Percentiles rank a stretch among this genome's conserved stretches.
phyloP scores from a whole-genome alignment of 2,113 vertebrate genomes.

The Pheucticus melanocephalus region DNA sequence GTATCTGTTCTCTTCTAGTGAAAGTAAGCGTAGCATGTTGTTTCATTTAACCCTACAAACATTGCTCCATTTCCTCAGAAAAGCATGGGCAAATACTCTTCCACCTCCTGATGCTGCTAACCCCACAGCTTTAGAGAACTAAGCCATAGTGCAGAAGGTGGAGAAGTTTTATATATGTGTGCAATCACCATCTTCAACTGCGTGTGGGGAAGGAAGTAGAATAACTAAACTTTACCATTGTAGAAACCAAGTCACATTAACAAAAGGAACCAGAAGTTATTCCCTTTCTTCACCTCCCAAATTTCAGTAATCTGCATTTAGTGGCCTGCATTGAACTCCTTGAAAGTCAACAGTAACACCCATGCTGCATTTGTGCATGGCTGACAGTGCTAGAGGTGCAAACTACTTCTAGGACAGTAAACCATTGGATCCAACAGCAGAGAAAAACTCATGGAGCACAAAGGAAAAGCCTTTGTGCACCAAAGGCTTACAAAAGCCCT shows the following conservation, averaged over 20 bases:
- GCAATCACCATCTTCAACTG: background rate
- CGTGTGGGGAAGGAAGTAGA: background rate
- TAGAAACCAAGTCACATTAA: background rate
- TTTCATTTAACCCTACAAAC: background rate
- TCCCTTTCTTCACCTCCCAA: background rate
- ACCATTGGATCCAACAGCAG: background rate
- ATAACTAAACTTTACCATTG: background rate
- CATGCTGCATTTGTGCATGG: background rate
- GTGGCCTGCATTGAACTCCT: background rate
- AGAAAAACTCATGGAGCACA: background rate
- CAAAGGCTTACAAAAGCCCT: too few species aligned
- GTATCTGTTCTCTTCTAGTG: background rate
- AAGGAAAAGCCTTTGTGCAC: background rate
- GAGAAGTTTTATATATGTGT: background rate
- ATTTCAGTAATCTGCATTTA: background rate
- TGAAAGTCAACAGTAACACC: background rate
- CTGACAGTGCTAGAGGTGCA: background rate
- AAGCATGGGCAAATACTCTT: background rate
- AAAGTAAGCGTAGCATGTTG: background rate
- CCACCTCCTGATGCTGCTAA: background rate
- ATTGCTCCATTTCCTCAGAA: background rate
- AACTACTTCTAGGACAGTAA: background rate
- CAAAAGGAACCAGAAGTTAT: background rate
- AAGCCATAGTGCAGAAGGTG: background rate
- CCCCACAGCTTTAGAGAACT: background rate